Evolutionary conservation across 2,113 vertebrate genomes (phyloP).

Genomic region (Aptenodytes forsteri): DNA sequence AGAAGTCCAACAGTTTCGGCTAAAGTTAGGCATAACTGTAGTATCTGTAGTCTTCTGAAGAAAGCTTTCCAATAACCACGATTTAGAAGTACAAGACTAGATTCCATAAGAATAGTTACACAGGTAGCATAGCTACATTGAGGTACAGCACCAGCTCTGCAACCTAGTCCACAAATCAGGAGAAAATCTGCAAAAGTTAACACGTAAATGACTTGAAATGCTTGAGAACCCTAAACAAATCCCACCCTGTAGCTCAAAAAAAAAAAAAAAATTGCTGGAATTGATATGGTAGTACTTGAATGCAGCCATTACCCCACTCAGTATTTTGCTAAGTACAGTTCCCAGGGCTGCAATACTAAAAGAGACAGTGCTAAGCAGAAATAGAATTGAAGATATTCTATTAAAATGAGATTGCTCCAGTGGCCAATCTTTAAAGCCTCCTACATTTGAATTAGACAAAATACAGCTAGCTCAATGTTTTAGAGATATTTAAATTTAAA

Average conservation of each 20-base stretch:
- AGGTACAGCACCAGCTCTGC: neutral
- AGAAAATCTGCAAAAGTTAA: neutral
- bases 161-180: neutral
- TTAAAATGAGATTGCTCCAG: conserved; percentile 23
- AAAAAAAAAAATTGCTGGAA: neutral
- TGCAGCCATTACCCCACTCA: neutral
- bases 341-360: conserved; percentile 18
- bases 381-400: neutral
- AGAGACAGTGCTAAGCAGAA: neutral
- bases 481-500: neutral
- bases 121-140: fast-evolving
- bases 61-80: neutral
- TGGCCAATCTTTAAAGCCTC: conserved; percentile 7
- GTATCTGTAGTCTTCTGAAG: neutral
- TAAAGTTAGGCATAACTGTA: neutral
- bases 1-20: neutral
- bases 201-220: neutral
- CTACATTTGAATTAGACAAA: neutral
- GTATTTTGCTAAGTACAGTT: neutral
- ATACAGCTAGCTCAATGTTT: neutral
- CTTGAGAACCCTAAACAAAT: neutral
- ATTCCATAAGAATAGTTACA: neutral
- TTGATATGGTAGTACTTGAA: neutral
- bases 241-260: neutral
- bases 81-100: neutral